Percentiles rank a stretch among this genome's conserved stretches.
Conservation (phyloP, 2,888 invertebrate species). For the Melinaea marsaeus region DNA sequence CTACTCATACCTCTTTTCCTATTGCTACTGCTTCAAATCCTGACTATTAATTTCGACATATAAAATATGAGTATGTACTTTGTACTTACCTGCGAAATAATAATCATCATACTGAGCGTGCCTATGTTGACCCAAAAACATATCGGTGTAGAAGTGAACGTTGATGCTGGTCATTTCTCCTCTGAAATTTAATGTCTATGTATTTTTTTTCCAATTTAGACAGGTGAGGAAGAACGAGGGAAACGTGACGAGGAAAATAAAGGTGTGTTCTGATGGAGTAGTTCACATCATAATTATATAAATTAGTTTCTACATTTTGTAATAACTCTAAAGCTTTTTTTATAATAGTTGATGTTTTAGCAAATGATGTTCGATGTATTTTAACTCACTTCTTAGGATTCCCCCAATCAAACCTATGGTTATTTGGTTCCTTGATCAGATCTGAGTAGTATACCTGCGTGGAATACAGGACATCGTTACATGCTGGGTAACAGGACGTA, state of each 20-base stretch:
- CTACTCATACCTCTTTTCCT: no score
- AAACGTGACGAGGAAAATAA: no score
- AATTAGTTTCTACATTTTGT: no score
- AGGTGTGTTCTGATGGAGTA: no score
- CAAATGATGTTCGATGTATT: neutral
- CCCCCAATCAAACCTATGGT: constrained; percentile 16
- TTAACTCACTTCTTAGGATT: constrained; percentile 38
- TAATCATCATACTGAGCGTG: constrained; percentile 70
- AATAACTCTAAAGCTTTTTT: neutral
- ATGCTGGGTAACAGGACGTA: constrained; percentile 63
- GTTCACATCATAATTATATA: no score
- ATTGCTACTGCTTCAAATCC: no score
- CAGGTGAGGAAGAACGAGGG: no score
- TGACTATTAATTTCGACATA: no score
- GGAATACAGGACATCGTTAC: constrained; percentile 65
- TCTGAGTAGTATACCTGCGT: constrained; percentile 71
- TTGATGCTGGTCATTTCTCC: constrained; percentile 64
- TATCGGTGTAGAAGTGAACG: constrained; percentile 67
- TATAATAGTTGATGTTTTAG: neutral
- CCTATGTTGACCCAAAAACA: constrained; percentile 68
- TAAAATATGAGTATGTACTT: no score
- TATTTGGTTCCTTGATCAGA: constrained; percentile 36
- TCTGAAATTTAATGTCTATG: constrained; percentile 40
- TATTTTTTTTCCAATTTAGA: neutral
- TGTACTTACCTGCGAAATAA: constrained; percentile 60